Conservation (phyloP, 2,113 vertebrate genomes). For the Tenrec ecaudatus region DNA sequence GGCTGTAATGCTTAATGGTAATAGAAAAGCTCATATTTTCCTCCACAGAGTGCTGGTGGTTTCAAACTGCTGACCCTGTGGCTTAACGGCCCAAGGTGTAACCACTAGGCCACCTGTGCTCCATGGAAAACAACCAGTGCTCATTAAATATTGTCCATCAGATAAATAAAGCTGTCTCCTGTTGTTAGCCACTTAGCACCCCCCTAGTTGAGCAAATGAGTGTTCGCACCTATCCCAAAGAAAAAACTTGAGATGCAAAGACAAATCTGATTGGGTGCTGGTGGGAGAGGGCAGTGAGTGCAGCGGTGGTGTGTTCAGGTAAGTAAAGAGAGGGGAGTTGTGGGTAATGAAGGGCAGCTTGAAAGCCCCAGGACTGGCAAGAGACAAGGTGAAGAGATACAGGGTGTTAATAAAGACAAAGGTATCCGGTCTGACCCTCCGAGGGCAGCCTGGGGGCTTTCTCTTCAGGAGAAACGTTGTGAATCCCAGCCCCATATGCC, state of each 20-base stretch:
- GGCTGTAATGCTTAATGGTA: too few species aligned
- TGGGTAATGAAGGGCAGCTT: not conserved
- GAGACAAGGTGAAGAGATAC: not conserved
- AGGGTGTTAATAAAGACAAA: not conserved
- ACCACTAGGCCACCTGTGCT: too few species aligned
- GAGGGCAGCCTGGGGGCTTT: not conserved
- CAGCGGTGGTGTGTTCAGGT: not conserved
- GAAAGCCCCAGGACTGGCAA: not conserved
- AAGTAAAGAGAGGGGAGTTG: not conserved
- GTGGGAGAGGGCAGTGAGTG: not conserved
- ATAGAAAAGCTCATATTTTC: too few species aligned
- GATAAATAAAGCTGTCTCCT: not conserved
- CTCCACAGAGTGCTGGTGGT: too few species aligned
- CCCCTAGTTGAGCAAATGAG: not conserved
- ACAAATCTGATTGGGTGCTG: not conserved
- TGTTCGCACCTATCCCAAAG: not conserved
- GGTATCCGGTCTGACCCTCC: not conserved
- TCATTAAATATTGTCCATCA: constrained; percentile 55
- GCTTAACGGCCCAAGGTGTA: too few species aligned
- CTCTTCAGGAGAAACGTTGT: not conserved
- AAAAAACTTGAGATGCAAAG: not conserved
- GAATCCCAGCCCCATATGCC: not conserved
- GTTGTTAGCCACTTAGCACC: not conserved
- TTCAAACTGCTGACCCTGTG: too few species aligned
- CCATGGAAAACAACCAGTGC: not conserved